phyloP scores from a whole-genome alignment of 2,888 invertebrate genomes.

The Stictocephala bisonia region DNA sequence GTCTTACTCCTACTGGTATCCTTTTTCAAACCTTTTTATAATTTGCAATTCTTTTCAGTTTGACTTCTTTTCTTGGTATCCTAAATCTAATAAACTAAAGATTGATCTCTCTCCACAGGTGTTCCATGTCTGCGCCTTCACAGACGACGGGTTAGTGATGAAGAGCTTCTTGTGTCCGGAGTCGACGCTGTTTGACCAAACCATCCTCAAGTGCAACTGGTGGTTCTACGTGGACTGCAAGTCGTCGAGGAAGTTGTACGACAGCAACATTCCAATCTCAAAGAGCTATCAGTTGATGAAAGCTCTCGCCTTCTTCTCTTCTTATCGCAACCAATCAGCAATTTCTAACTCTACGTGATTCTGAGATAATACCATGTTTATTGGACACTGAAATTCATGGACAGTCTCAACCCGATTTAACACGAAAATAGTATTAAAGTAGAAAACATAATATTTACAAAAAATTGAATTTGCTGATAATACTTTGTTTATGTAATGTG shows the following conservation, averaged over 20 bases:
- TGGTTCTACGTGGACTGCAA: constrained; percentile 95
- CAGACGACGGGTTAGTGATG: constrained; percentile 89
- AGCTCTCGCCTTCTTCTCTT: constrained; percentile 88
- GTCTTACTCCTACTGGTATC: too few species aligned
- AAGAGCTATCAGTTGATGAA: constrained; percentile 94
- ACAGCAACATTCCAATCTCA: constrained; percentile 90
- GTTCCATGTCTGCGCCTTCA: constrained; percentile 90
- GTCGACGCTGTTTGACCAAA: constrained; percentile 91
- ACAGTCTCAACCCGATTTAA: too few species aligned
- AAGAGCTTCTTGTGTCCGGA: constrained; percentile 93
- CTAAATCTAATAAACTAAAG: too few species aligned
- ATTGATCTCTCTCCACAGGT: constrained; percentile 76
- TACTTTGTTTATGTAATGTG: too few species aligned
- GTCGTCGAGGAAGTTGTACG: constrained; percentile 81
- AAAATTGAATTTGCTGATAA: too few species aligned
- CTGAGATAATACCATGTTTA: not conserved
- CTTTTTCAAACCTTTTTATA: too few species aligned
- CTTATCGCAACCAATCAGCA: constrained; percentile 73
- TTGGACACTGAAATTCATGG: too few species aligned
- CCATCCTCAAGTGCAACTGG: constrained; percentile 92
- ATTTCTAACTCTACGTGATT: constrained; percentile 44
- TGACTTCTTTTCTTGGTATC: too few species aligned
- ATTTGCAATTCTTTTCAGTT: too few species aligned
- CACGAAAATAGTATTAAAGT: too few species aligned
- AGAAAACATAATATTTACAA: too few species aligned